Evolutionary conservation across 1,140 invertebrate genomes (phyloP).

Genomic region (Papilio xuthus): DNA sequence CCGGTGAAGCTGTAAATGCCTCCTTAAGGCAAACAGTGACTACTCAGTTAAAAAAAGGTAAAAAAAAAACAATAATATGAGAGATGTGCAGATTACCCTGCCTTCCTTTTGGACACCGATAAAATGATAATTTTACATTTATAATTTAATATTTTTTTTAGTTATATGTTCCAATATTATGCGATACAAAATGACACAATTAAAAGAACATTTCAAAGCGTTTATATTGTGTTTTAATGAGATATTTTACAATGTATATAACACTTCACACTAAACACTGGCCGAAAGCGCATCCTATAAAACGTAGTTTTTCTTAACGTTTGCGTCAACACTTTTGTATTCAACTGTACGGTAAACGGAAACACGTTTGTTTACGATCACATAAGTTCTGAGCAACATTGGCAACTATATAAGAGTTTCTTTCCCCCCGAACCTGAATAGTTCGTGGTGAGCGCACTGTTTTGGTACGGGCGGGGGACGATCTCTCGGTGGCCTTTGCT

Average conservation of each 20-base stretch:
- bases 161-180: background rate
- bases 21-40: too few species aligned
- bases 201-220: constrained; percentile 4
- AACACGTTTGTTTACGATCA: constrained; percentile 41
- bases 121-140: constrained; percentile 7
- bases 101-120: constrained; percentile 21
- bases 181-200: constrained; percentile 6
- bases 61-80: too few species aligned
- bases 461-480: constrained; percentile 51
- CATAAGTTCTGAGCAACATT: constrained; percentile 34
- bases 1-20: too few species aligned
- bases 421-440: constrained; percentile 69
- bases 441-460: constrained; percentile 62
- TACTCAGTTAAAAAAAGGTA: too few species aligned
- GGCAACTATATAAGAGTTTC: constrained; percentile 75
- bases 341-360: constrained; percentile 6
- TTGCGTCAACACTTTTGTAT: constrained; percentile 36
- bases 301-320: constrained; percentile 37
- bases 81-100: constrained; percentile 39
- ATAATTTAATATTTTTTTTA: too few species aligned
- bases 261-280: constrained; percentile 51
- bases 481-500: constrained; percentile 68
- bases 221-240: background rate
- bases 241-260: constrained; percentile 28
- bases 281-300: constrained; percentile 56